Evolutionary conservation across 1,140 invertebrate genomes (phyloP).

Genomic region (Bombus haemorrhoidalis): DNA sequence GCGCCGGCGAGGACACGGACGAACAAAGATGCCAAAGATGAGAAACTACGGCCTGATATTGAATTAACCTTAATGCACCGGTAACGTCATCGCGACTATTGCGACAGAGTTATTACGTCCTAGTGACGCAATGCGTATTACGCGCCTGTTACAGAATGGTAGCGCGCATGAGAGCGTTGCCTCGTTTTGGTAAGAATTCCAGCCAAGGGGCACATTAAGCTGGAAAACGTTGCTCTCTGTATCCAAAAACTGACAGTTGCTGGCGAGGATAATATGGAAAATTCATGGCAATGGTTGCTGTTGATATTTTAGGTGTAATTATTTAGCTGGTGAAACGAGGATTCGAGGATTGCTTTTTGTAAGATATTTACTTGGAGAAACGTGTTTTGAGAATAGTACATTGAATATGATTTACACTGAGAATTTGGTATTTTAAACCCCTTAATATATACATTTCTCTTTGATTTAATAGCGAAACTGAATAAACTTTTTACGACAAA

Average conservation of each 20-base stretch:
- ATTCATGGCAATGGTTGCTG: background rate
- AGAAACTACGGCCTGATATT: constrained; percentile 23
- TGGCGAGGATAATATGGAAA: background rate
- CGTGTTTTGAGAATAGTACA: background rate
- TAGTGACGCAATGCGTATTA: constrained; percentile 4
- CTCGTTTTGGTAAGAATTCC: constrained; percentile 14
- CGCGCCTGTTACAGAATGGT: background rate
- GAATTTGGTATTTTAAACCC: too few relatives aligned
- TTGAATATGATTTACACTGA: background rate
- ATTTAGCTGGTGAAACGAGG: background rate
- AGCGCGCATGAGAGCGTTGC: background rate
- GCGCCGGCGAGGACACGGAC: background rate
- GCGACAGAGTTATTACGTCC: constrained; percentile 8
- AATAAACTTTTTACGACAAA: background rate
- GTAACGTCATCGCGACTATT: constrained; percentile 20
- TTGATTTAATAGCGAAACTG: background rate
- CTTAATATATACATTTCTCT: background rate
- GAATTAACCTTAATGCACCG: constrained; percentile 38
- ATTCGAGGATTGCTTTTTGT: background rate
- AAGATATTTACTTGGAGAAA: background rate
- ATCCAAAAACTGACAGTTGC: background rate
- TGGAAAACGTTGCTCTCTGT: background rate
- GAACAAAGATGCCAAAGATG: constrained; percentile 9
- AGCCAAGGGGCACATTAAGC: background rate
- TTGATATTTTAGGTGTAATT: background rate